A percentile compares a stretch with the other conserved stretches of the same genome.
These are phyloP conservation scores for Bellardia pandia DNA, from an alignment of 2,888 invertebrate genomes.

Conservation along the genomic window DNA sequence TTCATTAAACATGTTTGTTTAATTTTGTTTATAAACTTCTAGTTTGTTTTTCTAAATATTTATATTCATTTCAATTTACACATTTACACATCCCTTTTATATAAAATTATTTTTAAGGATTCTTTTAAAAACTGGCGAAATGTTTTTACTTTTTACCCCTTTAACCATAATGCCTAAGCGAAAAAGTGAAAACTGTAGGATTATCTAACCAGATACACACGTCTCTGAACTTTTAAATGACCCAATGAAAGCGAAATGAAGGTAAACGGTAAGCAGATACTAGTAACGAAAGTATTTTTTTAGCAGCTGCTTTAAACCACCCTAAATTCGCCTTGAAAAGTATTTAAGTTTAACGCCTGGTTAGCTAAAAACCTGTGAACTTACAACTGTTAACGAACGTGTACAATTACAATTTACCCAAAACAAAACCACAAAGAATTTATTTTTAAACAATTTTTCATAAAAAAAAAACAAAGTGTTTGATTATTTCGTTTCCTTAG, in stretches of 20 bases:
- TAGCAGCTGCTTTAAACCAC: constrained; percentile 29
- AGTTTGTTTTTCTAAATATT: constrained; percentile 1
- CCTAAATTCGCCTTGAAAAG: constrained; percentile 25
- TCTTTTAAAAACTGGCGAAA: constrained; percentile 39
- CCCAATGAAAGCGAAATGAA: constrained; percentile 45
- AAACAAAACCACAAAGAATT: constrained; percentile 36
- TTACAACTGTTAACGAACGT: constrained; percentile 17
- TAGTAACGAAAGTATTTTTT: not conserved
- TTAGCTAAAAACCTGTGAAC: constrained; percentile 77
- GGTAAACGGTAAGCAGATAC: constrained; percentile 12
- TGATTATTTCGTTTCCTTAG: constrained; percentile 68
- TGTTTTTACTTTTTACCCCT: constrained; percentile 58
- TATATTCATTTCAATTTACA: constrained; percentile 29
- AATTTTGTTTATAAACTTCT: not conserved
- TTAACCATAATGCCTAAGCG: constrained; percentile 35
- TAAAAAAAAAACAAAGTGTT: not conserved
- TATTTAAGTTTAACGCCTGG: constrained; percentile 63
- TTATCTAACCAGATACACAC: constrained; percentile 52
- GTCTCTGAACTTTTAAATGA: constrained; percentile 54
- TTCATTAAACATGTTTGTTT: constrained; percentile 26
- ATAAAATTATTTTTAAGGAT: constrained; percentile 61
- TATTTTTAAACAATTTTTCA: not conserved
- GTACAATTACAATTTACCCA: constrained; percentile 31
- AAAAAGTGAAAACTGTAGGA: constrained; percentile 68
- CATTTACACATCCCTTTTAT: not conserved